These are phyloP conservation scores for Eupsilia transversa DNA, from an alignment of 2,888 invertebrate species.

Conservation along the genomic window DNA sequence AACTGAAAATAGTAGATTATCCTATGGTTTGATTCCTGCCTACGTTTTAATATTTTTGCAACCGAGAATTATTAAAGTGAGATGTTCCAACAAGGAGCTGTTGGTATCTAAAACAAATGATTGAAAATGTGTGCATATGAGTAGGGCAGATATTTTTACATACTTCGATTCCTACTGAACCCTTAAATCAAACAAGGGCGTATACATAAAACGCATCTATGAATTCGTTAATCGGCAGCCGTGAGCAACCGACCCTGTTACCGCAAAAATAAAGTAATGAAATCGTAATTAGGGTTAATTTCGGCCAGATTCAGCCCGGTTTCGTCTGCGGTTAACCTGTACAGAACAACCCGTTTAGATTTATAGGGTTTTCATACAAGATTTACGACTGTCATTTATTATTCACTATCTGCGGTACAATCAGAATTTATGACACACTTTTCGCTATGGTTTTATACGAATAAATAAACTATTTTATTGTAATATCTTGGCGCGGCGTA, in stretches of 20 bases:
- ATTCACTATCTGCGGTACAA: conserved; percentile 87
- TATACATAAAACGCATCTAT: conserved; percentile 32
- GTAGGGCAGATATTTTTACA: too few species aligned
- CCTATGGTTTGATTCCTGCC: not conserved
- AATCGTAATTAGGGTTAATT: conserved; percentile 67
- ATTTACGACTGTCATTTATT: conserved; percentile 89
- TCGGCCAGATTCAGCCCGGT: conserved; percentile 52
- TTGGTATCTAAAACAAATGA: not conserved
- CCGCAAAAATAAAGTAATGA: conserved; percentile 64
- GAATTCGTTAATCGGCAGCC: conserved; percentile 49
- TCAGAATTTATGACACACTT: conserved; percentile 88
- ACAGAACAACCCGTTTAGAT: conserved; percentile 83
- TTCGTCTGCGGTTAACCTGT: conserved; percentile 77
- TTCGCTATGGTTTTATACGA: conserved; percentile 81
- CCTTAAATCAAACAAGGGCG: conserved; percentile 6
- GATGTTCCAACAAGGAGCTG: not conserved
- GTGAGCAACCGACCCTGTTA: conserved; percentile 25
- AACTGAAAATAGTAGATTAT: not conserved
- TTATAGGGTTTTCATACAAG: conserved; percentile 88
- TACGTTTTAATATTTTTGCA: not conserved
- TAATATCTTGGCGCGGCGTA: conserved; percentile 65
- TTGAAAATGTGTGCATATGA: too few species aligned
- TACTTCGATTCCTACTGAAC: not conserved
- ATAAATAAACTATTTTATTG: conserved; percentile 81
- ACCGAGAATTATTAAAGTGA: not conserved